phyloP scores from a whole-genome alignment of 2,797 vertebrate species.

The Enteromius treurensis region DNA sequence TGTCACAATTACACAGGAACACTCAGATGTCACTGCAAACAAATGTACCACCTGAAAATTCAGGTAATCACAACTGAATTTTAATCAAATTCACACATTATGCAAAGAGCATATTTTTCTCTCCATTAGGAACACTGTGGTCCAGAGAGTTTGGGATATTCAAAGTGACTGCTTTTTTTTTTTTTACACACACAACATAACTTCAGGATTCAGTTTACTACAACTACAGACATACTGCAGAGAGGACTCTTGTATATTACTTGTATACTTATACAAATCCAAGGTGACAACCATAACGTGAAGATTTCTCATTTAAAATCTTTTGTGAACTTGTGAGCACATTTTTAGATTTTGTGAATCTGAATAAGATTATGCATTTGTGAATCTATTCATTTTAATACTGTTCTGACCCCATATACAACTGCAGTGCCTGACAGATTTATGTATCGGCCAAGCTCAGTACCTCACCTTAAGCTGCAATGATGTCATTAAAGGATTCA shows the following conservation, averaged over 20 bases:
- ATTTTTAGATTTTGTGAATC: neutral
- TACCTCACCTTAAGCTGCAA: constrained; percentile 21
- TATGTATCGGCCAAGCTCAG: neutral
- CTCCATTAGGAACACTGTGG: neutral
- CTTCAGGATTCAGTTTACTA: neutral
- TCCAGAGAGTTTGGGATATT: neutral
- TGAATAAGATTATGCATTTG: neutral
- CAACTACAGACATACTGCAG: too few relatives aligned
- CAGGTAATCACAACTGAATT: neutral
- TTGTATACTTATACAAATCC: too few relatives aligned
- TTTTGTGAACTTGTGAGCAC: neutral
- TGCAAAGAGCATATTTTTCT: neutral
- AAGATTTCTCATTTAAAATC: constrained; percentile 1
- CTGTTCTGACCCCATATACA: constrained; percentile 3
- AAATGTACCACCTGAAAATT: neutral
- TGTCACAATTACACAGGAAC: neutral
- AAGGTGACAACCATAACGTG: neutral
- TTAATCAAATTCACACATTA: neutral
- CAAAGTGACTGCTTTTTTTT: neutral
- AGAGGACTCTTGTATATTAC: too few relatives aligned
- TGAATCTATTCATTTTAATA: constrained; percentile 6
- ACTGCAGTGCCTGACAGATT: neutral
- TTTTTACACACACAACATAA: neutral
- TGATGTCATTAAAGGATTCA: neutral
- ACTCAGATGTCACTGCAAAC: neutral